phyloP scores from a whole-genome alignment of 2,888 invertebrate genomes.

The Sympetrum striolatum region DNA sequence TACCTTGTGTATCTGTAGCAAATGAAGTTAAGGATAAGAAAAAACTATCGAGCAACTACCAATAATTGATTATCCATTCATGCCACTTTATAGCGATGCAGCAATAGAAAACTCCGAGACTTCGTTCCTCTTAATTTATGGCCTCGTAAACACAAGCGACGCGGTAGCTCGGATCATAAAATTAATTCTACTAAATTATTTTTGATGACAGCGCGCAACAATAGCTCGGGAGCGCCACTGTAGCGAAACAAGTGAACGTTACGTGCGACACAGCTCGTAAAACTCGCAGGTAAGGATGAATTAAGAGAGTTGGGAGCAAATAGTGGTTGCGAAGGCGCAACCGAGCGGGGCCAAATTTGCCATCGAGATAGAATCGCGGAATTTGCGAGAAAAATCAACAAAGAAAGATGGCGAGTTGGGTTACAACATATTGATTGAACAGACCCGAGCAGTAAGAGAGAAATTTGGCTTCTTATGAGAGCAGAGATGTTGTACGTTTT shows the following conservation, averaged over 20 bases:
- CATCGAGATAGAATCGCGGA: background rate
- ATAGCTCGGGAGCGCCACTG: background rate
- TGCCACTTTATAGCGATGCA: background rate
- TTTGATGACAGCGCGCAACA: constrained; percentile 11
- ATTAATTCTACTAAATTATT: constrained; percentile 28
- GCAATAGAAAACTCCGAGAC: background rate
- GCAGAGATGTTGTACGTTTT: too few relatives aligned
- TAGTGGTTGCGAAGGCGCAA: background rate
- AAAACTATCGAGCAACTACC: too few relatives aligned
- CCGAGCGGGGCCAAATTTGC: background rate
- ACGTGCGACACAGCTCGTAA: background rate
- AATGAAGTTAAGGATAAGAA: too few relatives aligned
- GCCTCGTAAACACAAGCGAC: background rate
- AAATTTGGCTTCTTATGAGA: too few relatives aligned
- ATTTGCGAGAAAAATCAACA: background rate
- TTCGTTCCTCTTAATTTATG: background rate
- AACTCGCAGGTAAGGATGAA: background rate
- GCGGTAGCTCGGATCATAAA: background rate
- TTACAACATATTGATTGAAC: too few relatives aligned
- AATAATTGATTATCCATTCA: background rate
- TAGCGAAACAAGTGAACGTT: background rate
- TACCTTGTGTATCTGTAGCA: too few relatives aligned
- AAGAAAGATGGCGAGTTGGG: background rate
- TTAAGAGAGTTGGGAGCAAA: background rate
- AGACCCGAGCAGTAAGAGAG: too few relatives aligned